Percentiles rank a stretch among this genome's conserved stretches.
Evolutionary conservation across 2,888 invertebrate genomes (phyloP).

Genomic region (Stomorhina lunata): DNA sequence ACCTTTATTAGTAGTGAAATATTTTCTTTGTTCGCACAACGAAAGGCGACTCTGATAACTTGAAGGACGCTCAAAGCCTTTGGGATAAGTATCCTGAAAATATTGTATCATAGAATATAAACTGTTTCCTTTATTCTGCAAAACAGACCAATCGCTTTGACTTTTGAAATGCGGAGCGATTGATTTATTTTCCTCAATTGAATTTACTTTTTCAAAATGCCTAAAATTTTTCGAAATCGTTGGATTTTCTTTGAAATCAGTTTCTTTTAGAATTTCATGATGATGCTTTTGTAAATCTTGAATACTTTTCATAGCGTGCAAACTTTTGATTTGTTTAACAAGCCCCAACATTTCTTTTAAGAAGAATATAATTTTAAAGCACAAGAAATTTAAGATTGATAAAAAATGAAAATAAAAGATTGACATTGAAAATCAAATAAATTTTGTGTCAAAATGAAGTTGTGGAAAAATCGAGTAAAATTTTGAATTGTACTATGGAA

Average conservation of each 20-base stretch:
- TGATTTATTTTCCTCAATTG: background rate
- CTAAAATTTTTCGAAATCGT: background rate
- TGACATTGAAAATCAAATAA: too few relatives aligned
- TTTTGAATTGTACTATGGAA: too few relatives aligned
- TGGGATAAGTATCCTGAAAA: background rate
- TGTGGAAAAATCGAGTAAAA: too few relatives aligned
- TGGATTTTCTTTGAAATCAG: background rate
- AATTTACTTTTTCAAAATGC: background rate
- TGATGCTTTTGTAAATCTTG: background rate
- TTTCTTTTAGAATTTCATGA: background rate
- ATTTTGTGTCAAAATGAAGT: too few relatives aligned
- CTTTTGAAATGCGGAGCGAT: background rate
- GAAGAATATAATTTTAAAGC: slow-evolving; percentile 41
- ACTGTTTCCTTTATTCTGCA: background rate
- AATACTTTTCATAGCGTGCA: background rate
- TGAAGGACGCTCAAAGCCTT: background rate
- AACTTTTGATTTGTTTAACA: background rate
- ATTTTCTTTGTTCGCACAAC: background rate
- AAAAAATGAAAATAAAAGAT: background rate
- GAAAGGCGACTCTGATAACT: background rate
- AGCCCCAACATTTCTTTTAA: slow-evolving; percentile 11
- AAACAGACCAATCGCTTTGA: background rate
- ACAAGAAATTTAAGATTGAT: slow-evolving; percentile 4
- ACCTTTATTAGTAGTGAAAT: background rate
- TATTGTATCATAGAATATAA: background rate